phyloP scores from a whole-genome alignment of 2,113 vertebrate genomes.

The Gracilinanus agilis region DNA sequence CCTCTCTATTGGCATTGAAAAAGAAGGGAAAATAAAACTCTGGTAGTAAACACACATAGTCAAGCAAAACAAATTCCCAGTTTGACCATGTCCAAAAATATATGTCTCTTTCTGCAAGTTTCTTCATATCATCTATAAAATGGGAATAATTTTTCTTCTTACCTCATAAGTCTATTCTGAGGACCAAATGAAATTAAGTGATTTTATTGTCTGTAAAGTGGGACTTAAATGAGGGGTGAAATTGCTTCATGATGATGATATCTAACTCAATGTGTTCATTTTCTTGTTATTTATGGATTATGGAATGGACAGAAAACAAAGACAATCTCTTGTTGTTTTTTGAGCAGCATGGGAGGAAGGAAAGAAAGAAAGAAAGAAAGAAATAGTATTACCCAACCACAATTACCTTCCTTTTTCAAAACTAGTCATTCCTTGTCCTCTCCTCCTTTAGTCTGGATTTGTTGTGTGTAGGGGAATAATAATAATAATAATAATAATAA shows the following conservation, averaged over 20 bases:
- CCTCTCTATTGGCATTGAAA: too few species aligned
- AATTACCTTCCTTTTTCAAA: neutral
- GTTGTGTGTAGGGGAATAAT: neutral
- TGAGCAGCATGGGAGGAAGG: neutral
- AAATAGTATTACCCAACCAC: neutral
- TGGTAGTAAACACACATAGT: too few species aligned
- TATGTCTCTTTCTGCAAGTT: neutral
- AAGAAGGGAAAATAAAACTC: too few species aligned
- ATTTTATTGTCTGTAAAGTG: neutral
- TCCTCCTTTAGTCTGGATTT: neutral
- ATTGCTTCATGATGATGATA: neutral
- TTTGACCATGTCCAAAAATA: too few species aligned
- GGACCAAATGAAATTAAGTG: neutral
- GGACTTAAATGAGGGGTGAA: neutral
- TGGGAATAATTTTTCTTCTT: neutral
- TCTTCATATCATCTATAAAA: neutral
- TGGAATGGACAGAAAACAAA: neutral
- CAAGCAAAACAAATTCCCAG: too few species aligned
- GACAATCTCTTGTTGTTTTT: constrained; percentile 6
- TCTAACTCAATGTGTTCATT: neutral
- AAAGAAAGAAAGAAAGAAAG: neutral
- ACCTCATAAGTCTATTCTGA: neutral
- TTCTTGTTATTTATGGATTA: constrained; percentile 27
- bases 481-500: too few species aligned
- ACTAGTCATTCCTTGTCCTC: neutral